Conservation (phyloP, 2,888 invertebrate species). For the Acronicta psi region DNA sequence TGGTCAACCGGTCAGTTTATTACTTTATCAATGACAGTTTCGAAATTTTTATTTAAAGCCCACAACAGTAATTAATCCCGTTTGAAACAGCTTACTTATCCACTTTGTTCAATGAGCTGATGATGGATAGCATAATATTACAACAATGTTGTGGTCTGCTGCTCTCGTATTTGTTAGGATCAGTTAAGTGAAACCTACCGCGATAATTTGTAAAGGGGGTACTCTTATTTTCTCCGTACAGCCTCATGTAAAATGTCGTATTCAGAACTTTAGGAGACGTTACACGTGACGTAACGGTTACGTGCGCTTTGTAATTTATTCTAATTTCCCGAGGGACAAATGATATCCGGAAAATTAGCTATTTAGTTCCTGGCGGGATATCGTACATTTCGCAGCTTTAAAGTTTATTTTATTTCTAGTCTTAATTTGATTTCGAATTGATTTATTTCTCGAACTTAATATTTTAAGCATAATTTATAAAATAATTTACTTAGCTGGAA, state of each 20-base stretch:
- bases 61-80: conserved; percentile 15
- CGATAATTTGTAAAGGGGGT: conserved; percentile 15
- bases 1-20: conserved; percentile 21
- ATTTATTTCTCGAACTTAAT: conserved; percentile 40
- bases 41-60: conserved; percentile 19
- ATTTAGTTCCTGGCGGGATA: conserved; percentile 69
- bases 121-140: conserved; percentile 17
- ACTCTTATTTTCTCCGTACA: conserved; percentile 48
- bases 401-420: conserved; percentile 56
- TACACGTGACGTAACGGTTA: conserved; percentile 59
- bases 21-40: conserved; percentile 31
- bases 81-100: conserved; percentile 31
- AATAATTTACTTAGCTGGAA: conserved; percentile 45
- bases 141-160: conserved; percentile 6
- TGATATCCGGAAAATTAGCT: conserved; percentile 79
- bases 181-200: conserved; percentile 29
- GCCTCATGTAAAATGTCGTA: conserved; percentile 41
- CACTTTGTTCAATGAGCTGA: conserved; percentile 29
- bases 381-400: conserved; percentile 61
- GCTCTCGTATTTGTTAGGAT: conserved; percentile 30
- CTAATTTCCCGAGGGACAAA: conserved; percentile 83
- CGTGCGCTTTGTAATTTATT: conserved; percentile 74
- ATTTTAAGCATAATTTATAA: conserved; percentile 42
- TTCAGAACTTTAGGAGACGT: conserved; percentile 42
- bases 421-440: conserved; percentile 56